Conservation (phyloP, 1,140 invertebrate genomes). For the Melitaea cinxia region DNA sequence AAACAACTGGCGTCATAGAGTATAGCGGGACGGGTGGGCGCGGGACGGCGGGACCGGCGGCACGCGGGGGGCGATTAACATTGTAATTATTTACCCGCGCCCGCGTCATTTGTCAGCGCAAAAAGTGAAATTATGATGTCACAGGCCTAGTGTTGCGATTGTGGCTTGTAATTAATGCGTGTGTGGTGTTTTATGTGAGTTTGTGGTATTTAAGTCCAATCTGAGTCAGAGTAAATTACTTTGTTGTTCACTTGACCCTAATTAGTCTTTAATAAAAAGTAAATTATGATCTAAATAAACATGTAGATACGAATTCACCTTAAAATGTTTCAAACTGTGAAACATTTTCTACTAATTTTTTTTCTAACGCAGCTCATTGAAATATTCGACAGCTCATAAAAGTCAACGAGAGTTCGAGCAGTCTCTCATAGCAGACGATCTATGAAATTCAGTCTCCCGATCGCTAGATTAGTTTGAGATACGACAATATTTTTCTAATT, state of each 20-base stretch:
- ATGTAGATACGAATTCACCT: too few relatives aligned
- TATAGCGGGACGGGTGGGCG: slow-evolving; percentile 4
- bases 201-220: too few relatives aligned
- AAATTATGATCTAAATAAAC: too few relatives aligned
- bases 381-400: too few relatives aligned
- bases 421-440: background rate
- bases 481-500: background rate
- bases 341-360: too few relatives aligned
- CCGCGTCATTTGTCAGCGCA: slow-evolving; percentile 42
- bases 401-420: too few relatives aligned
- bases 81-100: slow-evolving; percentile 47
- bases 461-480: background rate
- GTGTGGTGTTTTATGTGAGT: background rate
- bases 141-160: background rate
- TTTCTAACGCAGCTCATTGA: too few relatives aligned
- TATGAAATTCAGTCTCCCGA: background rate
- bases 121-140: slow-evolving; percentile 34
- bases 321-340: too few relatives aligned
- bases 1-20: slow-evolving; percentile 21
- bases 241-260: too few relatives aligned
- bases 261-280: too few relatives aligned
- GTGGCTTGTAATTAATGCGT: background rate
- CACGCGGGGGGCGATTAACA: slow-evolving; percentile 41
- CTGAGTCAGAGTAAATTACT: too few relatives aligned
- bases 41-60: slow-evolving; percentile 4